Evolutionary conservation across 2,797 vertebrate genomes (phyloP), one percentile per base, ranked within the genome.

Genomic region (Apogon hyalosoma): DNA sequence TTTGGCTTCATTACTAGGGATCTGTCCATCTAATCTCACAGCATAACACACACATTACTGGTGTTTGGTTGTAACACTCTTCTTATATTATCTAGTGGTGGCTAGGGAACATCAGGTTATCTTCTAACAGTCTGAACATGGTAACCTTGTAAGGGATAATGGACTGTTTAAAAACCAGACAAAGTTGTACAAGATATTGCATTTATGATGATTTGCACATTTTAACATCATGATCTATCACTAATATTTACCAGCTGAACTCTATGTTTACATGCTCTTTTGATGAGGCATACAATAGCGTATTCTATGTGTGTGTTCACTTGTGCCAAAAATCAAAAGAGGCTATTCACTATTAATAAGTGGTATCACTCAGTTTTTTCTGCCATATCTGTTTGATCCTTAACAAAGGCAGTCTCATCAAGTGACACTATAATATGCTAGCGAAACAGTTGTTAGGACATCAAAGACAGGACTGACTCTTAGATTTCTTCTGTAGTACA

Each of bases 341-440:
- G 28, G 39, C 63, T 55, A 61, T 74, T 63, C 73, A 63, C 36
- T 49, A 72, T 66, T 67, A 65, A 79, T 47, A 43, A 11, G 19
- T 18, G 6, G 43, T 41, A 62, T 74, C 73, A 84, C 54, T 69
- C 55, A 52, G 74, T 43, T 58, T 36, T 53, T 40, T 69, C 58
- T 24, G 21, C 55, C 45, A 16, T 7, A 39, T 57, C 69, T 48
- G n/a, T 74, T 72, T 80, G 63, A 82, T 78, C 61, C 16, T 46
- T 8, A 10, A 71, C 60, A 86, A 75, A 64, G 49, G 49, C 76
- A 33, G 6, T 9, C 38, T 73, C 75, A 61, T 71, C 54, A 64
- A 69, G 66, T 74, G 55, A 61, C 21, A 71, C 48, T 2, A 3
- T 43, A 47, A 67, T 62, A 74, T 54, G 31, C 13, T 54, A 14